A percentile compares a stretch with the other conserved stretches of the same genome.
phyloP scores from a whole-genome alignment of 2,797 vertebrate genomes.

The Lateolabrax maculatus region DNA sequence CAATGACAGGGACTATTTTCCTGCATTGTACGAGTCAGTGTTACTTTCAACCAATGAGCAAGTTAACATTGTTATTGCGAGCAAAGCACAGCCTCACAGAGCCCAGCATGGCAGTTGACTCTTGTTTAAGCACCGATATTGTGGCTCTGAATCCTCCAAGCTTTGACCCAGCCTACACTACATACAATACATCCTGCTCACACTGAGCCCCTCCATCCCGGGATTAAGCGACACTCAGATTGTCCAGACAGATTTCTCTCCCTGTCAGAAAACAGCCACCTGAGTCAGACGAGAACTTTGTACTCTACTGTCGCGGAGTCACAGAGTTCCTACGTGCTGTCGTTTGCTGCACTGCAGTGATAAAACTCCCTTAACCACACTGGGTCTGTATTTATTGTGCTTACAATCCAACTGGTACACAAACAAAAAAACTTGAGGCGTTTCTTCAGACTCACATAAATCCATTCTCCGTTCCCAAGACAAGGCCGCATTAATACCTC shows the following conservation, averaged over 20 bases:
- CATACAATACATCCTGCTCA: conserved; percentile 39
- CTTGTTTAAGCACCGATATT: neutral
- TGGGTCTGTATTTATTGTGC: conserved; percentile 17
- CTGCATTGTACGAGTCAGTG: no score
- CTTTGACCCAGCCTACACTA: conserved; percentile 36
- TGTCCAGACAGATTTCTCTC: conserved; percentile 58
- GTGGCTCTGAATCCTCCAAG: conserved; percentile 2
- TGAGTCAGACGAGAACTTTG: conserved; percentile 45
- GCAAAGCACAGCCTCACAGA: neutral
- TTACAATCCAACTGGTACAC: conserved; percentile 35
- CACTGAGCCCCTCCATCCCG: conserved; percentile 54
- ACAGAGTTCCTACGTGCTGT: conserved; percentile 15
- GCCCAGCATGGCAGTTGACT: neutral
- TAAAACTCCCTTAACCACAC: neutral
- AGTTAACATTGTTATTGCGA: neutral
- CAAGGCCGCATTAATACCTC: conserved; percentile 53
- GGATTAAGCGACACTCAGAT: conserved; percentile 61
- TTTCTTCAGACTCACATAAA: conserved; percentile 44
- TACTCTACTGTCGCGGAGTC: conserved; percentile 6
- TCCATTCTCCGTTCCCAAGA: conserved; percentile 44
- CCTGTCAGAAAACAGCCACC: conserved; percentile 42
- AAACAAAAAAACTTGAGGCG: conserved; percentile 47
- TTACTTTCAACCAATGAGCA: neutral
- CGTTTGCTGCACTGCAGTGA: conserved; percentile 7
- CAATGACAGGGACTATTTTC: no score